Base-by-base conservation (phyloP, 35 echinoderm and acorn worm genomes). In the Eucidaris tribuloides region DNA sequence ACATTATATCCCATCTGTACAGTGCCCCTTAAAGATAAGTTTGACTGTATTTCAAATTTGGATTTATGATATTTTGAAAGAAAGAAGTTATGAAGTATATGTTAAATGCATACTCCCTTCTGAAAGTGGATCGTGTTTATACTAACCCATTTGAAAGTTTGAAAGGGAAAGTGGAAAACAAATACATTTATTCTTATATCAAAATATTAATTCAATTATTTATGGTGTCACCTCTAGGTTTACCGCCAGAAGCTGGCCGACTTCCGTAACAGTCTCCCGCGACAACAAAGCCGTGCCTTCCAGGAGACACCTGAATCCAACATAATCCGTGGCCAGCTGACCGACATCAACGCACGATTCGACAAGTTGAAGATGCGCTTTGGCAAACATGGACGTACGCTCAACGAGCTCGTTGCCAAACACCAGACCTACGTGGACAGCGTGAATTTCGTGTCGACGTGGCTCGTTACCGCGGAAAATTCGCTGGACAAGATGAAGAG, bases 331-430 rank as follows among this genome's bases (percentile, higher is more conserved):
- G 82, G 83, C 3, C 78, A 79, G 35, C 79, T 99, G 24, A 79
- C 77, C 0, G 83, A 89, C 48, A 63, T 87, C 62, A 81, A 81
- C 46, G 46, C 41, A 44, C 62, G 90, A 46, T 93, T 90, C 64
- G 90, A 99, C 78, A 93, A 93, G 62, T 59, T 99, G 62, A 99
- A 99, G 71, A 74, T 78, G 5, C 82, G 87, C 39, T 85, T 82
- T 6, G 78, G 64, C 62, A 82, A 93, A 7, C 83, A 93, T 46
- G 59, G 70, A 57, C 71, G 59, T 4, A 74, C 81, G 14, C 86
- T 99, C 2, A 43, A 81, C 20, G 87, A 87, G 70, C 71, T 99
- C 66, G 76, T 93, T 22, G 91, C 89, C 9, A 58, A 85, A 31
- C 96, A 93, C 87, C 86, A 87, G 82, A 31, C 62, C 5, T 99